Percentiles rank a stretch among this genome's conserved stretches.
These are phyloP conservation scores for Lordiphosa collinella DNA, from an alignment of 1,140 invertebrate genomes.

Conservation along the genomic window DNA sequence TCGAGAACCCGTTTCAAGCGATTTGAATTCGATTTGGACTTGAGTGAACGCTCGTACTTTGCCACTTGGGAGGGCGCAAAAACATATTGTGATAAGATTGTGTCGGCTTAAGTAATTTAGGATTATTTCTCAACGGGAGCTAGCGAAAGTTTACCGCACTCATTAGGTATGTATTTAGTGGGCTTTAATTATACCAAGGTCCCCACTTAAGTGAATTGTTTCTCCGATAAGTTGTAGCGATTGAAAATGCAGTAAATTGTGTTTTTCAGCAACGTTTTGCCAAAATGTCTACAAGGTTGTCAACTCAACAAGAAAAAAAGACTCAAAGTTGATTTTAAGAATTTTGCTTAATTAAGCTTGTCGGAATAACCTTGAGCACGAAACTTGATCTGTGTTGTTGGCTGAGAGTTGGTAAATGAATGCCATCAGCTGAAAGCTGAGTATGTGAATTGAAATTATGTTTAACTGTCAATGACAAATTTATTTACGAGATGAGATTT, in stretches of 20 bases:
- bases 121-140: constrained; percentile 20
- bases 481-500: no score
- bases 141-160: neutral
- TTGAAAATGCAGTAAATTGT: constrained; percentile 1
- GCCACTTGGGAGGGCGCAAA: constrained; percentile 19
- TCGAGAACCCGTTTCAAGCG: constrained; percentile 1
- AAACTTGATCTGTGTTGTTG: constrained; percentile 20
- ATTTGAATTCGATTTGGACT: constrained; percentile 40
- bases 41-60: constrained; percentile 37
- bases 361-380: constrained; percentile 26
- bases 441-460: neutral
- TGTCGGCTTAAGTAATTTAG: constrained; percentile 13
- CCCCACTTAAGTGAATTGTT: constrained; percentile 34
- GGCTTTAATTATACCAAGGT: constrained; percentile 46
- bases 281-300: constrained; percentile 36
- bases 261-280: neutral
- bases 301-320: constrained; percentile 4
- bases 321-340: constrained; percentile 51
- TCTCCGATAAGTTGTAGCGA: constrained; percentile 8
- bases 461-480: no score
- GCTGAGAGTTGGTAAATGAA: constrained; percentile 8
- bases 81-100: constrained; percentile 52
- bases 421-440: constrained; percentile 16
- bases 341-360: constrained; percentile 14
- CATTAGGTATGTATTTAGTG: constrained; percentile 42